phyloP scores from a whole-genome alignment of 2,888 invertebrate species.

The Spodoptera picta region DNA sequence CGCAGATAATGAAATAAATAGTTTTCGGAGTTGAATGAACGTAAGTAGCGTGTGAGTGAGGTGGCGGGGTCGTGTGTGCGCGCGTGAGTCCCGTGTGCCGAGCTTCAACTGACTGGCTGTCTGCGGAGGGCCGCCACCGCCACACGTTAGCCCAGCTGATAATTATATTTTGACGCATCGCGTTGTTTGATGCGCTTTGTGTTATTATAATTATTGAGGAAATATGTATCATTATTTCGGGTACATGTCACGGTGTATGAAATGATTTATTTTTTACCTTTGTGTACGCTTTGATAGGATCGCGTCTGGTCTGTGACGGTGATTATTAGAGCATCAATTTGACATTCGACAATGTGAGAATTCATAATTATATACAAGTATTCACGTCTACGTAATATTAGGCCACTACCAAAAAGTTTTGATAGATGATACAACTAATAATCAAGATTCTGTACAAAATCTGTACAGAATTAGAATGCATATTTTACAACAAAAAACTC shows the following conservation, averaged over 20 bases:
- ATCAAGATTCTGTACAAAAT: no score
- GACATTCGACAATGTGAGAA: conserved; percentile 1
- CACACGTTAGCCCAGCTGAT: conserved; percentile 77
- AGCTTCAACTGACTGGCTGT: conserved; percentile 72
- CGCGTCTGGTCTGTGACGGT: conserved; percentile 26
- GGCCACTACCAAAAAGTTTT: background rate
- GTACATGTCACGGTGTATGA: conserved; percentile 44
- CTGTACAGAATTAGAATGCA: no score
- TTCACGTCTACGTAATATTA: no score
- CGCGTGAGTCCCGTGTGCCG: conserved; percentile 74
- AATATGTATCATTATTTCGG: conserved; percentile 54
- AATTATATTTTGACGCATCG: conserved; percentile 73
- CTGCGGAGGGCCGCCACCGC: conserved; percentile 61
- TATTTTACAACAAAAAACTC: no score
- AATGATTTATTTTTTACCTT: conserved; percentile 47
- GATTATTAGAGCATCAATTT: conserved; percentile 24
- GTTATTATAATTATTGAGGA: conserved; percentile 63
- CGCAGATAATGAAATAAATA: conserved; percentile 22
- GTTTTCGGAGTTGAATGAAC: conserved; percentile 56
- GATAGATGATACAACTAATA: background rate
- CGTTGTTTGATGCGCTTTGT: conserved; percentile 56
- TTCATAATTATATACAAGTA: background rate
- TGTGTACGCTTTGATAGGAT: conserved; percentile 38
- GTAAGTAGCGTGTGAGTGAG: conserved; percentile 48
- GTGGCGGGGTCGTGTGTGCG: conserved; percentile 53